Conservation (phyloP, 2,888 invertebrate genomes). For the Chloromyia formosa region DNA sequence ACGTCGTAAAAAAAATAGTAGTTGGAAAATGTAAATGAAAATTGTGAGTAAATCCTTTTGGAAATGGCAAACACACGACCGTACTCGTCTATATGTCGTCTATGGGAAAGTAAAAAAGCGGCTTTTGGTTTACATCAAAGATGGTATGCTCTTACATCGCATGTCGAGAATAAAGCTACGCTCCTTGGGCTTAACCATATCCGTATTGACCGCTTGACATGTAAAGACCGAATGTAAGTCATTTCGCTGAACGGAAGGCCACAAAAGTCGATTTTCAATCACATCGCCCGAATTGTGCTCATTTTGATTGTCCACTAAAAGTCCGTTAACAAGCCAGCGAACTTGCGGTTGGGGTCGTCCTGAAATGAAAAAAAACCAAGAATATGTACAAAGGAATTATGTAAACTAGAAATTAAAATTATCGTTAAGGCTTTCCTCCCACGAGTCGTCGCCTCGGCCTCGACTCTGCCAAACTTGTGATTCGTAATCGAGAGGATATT, state of each 20-base stretch:
- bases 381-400: not conserved
- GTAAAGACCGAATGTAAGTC: slow-evolving; percentile 88
- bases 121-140: too few species aligned
- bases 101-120: too few species aligned
- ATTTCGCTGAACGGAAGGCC: slow-evolving; percentile 78
- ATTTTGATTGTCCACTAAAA: slow-evolving; percentile 81
- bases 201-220: slow-evolving; percentile 87
- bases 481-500: too few species aligned
- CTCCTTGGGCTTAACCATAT: slow-evolving; percentile 81
- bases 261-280: slow-evolving; percentile 81
- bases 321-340: slow-evolving; percentile 83
- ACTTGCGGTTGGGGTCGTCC: slow-evolving; percentile 84
- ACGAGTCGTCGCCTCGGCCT: too few species aligned
- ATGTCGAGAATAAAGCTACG: slow-evolving; percentile 80
- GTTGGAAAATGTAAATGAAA: too few species aligned
- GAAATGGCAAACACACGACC: too few species aligned
- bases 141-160: slow-evolving; percentile 72
- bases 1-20: too few species aligned
- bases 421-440: too few species aligned
- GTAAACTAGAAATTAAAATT: too few species aligned
- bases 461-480: too few species aligned
- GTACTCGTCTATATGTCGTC: too few species aligned
- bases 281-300: slow-evolving; percentile 87
- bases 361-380: slow-evolving; percentile 58
- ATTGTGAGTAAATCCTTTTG: too few species aligned